Evolutionary conservation across 1,140 invertebrate species (phyloP).

Genomic region (Bombus polaris): DNA sequence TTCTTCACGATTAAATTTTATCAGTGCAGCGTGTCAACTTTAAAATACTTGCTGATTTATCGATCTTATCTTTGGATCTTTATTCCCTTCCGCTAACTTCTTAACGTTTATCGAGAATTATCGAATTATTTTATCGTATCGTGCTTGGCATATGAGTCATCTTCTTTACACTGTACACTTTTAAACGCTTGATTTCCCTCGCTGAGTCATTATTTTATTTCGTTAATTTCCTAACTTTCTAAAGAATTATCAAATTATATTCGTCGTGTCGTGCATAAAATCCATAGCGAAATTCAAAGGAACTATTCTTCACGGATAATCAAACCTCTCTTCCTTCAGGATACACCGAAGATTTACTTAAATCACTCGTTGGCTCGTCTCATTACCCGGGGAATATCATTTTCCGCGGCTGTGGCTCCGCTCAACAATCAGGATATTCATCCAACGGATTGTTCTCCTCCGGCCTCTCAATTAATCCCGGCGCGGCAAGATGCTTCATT

Average conservation of each 20-base stretch:
- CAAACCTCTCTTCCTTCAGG: background rate
- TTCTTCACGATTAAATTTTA: background rate
- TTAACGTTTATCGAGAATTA: background rate
- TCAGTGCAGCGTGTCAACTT: background rate
- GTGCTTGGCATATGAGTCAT: too few species aligned
- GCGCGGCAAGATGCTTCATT: background rate
- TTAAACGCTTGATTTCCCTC: too few species aligned
- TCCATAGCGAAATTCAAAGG: background rate
- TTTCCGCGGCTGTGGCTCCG: conserved; percentile 11
- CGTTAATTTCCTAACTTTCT: background rate
- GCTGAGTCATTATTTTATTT: too few species aligned
- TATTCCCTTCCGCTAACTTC: too few species aligned
- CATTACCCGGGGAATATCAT: conserved; percentile 18
- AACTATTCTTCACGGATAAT: background rate
- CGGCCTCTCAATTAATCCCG: conserved; percentile 10
- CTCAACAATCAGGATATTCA: conserved; percentile 19
- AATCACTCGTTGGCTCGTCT: background rate
- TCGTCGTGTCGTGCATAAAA: background rate
- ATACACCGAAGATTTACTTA: background rate
- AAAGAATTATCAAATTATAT: background rate
- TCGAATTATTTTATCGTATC: background rate
- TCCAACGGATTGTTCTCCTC: conserved; percentile 12
- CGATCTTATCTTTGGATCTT: background rate
- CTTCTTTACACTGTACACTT: too few species aligned
- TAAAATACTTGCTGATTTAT: background rate